phyloP scores from a whole-genome alignment of 2,888 invertebrate genomes.

The Tipula vernalis region DNA sequence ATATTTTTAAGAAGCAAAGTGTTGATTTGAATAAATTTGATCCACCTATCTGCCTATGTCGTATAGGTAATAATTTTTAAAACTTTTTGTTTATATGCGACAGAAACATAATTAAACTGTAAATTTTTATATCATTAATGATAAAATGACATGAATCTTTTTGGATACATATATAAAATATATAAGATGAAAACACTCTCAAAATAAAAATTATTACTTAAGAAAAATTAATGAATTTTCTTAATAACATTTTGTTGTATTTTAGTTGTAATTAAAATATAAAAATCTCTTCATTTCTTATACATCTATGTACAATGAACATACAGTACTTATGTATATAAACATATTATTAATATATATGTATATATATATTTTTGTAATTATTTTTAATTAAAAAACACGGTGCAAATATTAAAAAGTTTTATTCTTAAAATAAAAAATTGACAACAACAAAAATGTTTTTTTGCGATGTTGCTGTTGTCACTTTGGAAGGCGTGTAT shows the following conservation, averaged over 20 bases:
- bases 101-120: background rate
- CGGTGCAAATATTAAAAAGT: conserved; percentile 4
- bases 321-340: background rate
- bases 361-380: background rate
- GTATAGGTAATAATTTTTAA: background rate
- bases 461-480: background rate
- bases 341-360: background rate
- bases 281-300: background rate
- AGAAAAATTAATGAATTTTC: background rate
- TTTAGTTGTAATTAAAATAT: background rate
- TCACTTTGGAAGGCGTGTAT: background rate
- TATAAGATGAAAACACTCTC: background rate
- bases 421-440: background rate
- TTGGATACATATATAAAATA: background rate
- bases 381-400: conserved; percentile 4
- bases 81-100: background rate
- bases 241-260: background rate
- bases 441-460: background rate
- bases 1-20: background rate
- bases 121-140: background rate
- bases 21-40: background rate
- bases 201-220: background rate
- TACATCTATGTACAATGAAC: background rate
- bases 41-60: background rate
- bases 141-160: background rate